Evolutionary conservation across 2,113 vertebrate species (phyloP).

Genomic region (Machaerirhynchus nigripectus): DNA sequence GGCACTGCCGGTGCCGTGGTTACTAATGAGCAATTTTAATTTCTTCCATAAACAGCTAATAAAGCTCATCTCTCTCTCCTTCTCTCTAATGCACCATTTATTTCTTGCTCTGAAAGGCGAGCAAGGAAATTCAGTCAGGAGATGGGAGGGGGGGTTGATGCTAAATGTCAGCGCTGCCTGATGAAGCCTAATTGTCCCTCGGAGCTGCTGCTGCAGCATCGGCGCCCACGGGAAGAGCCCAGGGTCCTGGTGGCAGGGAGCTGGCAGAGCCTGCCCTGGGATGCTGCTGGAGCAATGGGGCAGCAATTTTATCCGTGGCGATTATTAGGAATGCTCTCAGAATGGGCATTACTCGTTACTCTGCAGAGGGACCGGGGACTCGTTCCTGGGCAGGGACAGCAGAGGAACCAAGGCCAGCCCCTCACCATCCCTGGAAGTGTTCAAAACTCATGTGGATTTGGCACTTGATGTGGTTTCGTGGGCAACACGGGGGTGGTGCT

Average conservation of each 20-base stretch:
- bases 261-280: not conserved
- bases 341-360: accelerated
- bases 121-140: not conserved
- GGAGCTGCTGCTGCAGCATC: not conserved
- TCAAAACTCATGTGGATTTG: not conserved
- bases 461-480: not conserved
- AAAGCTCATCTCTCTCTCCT: constrained; percentile 37
- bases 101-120: constrained; percentile 35
- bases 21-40: constrained; percentile 56
- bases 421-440: not conserved
- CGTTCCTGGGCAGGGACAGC: accelerated
- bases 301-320: accelerated
- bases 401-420: not conserved
- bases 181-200: not conserved
- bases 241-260: not conserved
- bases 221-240: accelerated
- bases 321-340: not conserved
- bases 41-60: constrained; percentile 62
- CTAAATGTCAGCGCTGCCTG: constrained; percentile 34
- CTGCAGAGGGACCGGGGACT: not conserved
- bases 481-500: not conserved
- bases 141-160: not conserved
- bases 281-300: not conserved
- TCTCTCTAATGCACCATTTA: constrained; percentile 49
- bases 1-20: not conserved